Conservation (phyloP, 2,113 vertebrate species). For the Taxidea taxus region DNA sequence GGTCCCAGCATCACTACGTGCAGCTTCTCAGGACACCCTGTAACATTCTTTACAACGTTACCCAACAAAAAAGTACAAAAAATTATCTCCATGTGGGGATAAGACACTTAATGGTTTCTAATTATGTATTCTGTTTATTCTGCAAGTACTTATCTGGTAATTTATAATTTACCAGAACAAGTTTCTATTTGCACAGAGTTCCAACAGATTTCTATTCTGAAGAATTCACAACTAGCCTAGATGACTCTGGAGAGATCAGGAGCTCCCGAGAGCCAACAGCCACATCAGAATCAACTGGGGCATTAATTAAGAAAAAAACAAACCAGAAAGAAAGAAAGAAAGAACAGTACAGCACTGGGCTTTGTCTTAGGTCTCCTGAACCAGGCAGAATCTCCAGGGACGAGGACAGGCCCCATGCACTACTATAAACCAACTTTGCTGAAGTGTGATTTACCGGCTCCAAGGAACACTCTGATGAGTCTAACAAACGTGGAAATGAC, state of each 20-base stretch:
- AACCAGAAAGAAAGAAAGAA: not conserved
- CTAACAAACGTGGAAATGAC: not conserved
- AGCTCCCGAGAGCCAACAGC: not conserved
- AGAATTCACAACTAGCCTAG: not conserved
- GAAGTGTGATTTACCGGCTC: not conserved
- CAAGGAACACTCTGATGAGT: not conserved
- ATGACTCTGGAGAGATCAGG: not conserved
- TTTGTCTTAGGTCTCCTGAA: not conserved
- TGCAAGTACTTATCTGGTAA: slow-evolving; percentile 64
- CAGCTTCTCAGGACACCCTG: not conserved
- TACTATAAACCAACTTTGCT: not conserved
- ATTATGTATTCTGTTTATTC: slow-evolving; percentile 60
- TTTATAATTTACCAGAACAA: slow-evolving; percentile 71
- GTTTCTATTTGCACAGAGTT: slow-evolving; percentile 55
- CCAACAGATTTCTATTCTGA: slow-evolving; percentile 42
- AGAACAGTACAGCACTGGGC: not conserved
- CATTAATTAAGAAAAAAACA: not conserved
- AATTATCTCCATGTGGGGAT: slow-evolving; percentile 19
- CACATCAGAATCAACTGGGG: not conserved
- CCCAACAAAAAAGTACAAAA: slow-evolving; percentile 21
- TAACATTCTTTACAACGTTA: slow-evolving; percentile 5
- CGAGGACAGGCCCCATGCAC: not conserved
- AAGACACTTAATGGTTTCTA: slow-evolving; percentile 50
- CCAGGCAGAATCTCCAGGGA: not conserved
- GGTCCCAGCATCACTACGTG: not conserved